Evolutionary conservation across 1,140 invertebrate genomes (phyloP).

Genomic region (Zaprionus ornatus): DNA sequence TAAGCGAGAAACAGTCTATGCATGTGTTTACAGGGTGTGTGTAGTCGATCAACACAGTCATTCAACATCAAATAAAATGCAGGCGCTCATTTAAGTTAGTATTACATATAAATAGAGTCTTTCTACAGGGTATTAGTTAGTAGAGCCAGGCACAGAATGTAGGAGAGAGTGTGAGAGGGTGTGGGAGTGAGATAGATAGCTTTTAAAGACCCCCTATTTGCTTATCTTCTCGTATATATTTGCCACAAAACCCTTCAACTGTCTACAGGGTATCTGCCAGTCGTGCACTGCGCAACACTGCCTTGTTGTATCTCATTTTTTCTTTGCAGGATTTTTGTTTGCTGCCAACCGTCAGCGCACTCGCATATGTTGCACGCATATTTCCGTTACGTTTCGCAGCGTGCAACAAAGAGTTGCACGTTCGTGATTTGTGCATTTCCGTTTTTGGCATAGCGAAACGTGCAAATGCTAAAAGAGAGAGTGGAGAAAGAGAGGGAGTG

Average conservation of each 20-base stretch:
- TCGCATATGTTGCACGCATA: slow-evolving; percentile 67
- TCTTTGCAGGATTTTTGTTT: slow-evolving; percentile 36
- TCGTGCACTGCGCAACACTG: neutral
- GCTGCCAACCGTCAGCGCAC: slow-evolving; percentile 25
- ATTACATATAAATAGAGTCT: no score
- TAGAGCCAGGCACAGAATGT: no score
- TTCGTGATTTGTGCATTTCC: slow-evolving; percentile 76
- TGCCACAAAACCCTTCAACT: neutral
- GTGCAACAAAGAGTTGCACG: slow-evolving; percentile 56
- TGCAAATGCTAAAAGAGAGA: neutral
- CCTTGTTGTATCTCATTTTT: slow-evolving; percentile 13
- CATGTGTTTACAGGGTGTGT: neutral
- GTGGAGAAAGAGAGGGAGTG: neutral
- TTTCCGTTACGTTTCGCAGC: slow-evolving; percentile 63
- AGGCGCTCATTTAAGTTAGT: neutral
- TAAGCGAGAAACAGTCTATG: neutral
- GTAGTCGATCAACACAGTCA: neutral
- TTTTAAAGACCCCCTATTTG: neutral
- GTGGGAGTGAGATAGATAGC: no score
- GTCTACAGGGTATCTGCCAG: neutral
- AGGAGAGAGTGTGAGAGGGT: no score
- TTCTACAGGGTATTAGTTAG: neutral
- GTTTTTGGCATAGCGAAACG: slow-evolving; percentile 41
- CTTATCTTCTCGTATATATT: neutral
- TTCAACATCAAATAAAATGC: neutral